These are phyloP conservation scores for Austrofundulus limnaeus DNA, from an alignment of 2,113 vertebrate genomes.

Conservation along the genomic window DNA sequence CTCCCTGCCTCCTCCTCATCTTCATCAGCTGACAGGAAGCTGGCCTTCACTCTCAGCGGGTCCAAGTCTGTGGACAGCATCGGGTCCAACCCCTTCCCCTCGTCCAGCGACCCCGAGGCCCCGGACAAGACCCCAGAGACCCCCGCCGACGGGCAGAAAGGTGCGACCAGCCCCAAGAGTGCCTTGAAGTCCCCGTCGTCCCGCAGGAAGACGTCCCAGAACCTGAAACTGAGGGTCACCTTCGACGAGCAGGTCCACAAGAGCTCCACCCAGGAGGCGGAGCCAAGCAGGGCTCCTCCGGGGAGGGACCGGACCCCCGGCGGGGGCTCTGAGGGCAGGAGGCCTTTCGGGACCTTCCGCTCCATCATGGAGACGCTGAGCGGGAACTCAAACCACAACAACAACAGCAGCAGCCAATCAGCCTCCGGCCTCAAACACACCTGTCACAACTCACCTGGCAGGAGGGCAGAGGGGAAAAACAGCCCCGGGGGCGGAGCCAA, in stretches of 20 bases:
- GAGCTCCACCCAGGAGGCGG: slow-evolving; percentile 77
- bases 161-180: slow-evolving; percentile 93
- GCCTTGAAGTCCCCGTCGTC: slow-evolving; percentile 97
- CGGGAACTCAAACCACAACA: slow-evolving; percentile 94
- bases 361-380: slow-evolving; percentile 96
- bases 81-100: slow-evolving; percentile 87
- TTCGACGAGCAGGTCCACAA: slow-evolving; percentile 95
- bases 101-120: slow-evolving; percentile 85
- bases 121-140: slow-evolving; percentile 74
- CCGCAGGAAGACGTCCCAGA: slow-evolving; percentile 91
- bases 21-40: slow-evolving; percentile 80
- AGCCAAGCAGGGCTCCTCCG: slow-evolving; percentile 76
- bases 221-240: slow-evolving; percentile 94
- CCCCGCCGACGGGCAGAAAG: slow-evolving; percentile 78
- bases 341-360: slow-evolving; percentile 90
- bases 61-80: slow-evolving; percentile 83
- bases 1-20: slow-evolving; percentile 47
- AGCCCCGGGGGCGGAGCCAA: slow-evolving; percentile 78
- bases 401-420: slow-evolving; percentile 68
- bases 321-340: slow-evolving; percentile 82
- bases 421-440: slow-evolving; percentile 59
- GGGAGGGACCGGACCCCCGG: slow-evolving; percentile 79
- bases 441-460: slow-evolving; percentile 83
- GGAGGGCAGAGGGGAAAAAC: slow-evolving; percentile 84
- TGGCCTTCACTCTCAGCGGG: slow-evolving; percentile 83